phyloP scores from a whole-genome alignment of 2,888 invertebrate species.

The Oeneis ivallda region DNA sequence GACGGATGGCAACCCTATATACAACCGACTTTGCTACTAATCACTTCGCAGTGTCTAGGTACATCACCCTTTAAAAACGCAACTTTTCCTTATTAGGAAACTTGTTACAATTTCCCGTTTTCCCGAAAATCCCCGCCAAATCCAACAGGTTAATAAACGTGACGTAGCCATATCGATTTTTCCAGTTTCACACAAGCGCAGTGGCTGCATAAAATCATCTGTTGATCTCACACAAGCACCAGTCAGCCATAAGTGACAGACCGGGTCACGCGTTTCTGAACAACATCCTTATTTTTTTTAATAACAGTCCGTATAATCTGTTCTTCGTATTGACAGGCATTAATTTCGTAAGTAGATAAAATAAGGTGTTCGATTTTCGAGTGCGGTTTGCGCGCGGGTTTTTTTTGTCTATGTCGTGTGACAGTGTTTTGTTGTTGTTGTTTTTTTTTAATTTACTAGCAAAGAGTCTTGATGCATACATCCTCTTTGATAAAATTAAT shows the following conservation, averaged over 20 bases:
- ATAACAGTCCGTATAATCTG: slow-evolving; percentile 14
- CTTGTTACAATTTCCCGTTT: not conserved
- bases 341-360: slow-evolving; percentile 37
- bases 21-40: no score
- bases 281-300: slow-evolving; percentile 48
- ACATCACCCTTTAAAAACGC: not conserved
- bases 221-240: slow-evolving; percentile 57
- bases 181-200: slow-evolving; percentile 65
- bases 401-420: slow-evolving; percentile 25
- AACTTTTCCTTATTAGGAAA: not conserved
- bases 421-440: slow-evolving; percentile 26
- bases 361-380: slow-evolving; percentile 21
- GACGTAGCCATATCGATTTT: slow-evolving; percentile 61
- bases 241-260: slow-evolving; percentile 68
- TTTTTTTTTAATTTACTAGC: slow-evolving; percentile 5
- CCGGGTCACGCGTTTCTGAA: slow-evolving; percentile 55
- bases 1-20: no score
- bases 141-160: slow-evolving; percentile 36
- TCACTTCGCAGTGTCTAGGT: no score
- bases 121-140: slow-evolving; percentile 43
- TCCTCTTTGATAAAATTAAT: slow-evolving; percentile 10
- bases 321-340: slow-evolving; percentile 46
- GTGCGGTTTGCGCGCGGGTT: slow-evolving; percentile 44
- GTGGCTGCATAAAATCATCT: slow-evolving; percentile 69
- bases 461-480: not conserved